Conservation (phyloP, 2,113 vertebrate genomes). For the Mus pahari region DNA sequence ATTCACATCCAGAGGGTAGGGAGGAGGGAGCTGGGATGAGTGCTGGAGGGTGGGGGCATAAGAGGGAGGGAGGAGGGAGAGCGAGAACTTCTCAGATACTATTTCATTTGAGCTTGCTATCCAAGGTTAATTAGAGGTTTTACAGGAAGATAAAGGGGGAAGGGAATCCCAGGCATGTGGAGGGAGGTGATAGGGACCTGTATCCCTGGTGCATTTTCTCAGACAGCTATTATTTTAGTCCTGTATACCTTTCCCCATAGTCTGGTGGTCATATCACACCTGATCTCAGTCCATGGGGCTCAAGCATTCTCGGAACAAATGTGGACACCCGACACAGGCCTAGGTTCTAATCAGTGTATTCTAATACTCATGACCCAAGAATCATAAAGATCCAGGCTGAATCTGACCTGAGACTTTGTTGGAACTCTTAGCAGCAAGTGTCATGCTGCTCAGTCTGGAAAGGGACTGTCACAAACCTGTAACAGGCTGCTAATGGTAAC, state of each 20-base stretch:
- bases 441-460: background rate
- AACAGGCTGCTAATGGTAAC: background rate
- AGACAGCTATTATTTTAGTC: background rate
- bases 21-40: background rate
- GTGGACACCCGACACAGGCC: background rate
- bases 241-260: background rate
- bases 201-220: background rate
- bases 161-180: background rate
- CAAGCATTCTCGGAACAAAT: background rate
- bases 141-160: background rate
- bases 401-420: background rate
- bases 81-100: background rate
- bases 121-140: background rate
- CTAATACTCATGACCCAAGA: background rate
- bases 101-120: background rate
- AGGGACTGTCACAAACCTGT: background rate
- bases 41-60: background rate
- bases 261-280: too few species aligned
- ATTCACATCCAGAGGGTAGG: background rate
- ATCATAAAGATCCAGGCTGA: background rate
- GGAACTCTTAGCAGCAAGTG: background rate
- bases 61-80: background rate
- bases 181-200: rapidly evolving
- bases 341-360: background rate
- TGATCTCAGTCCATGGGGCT: background rate